phyloP scores from a whole-genome alignment of 2,888 invertebrate species.

The Poecilus cupreus region DNA sequence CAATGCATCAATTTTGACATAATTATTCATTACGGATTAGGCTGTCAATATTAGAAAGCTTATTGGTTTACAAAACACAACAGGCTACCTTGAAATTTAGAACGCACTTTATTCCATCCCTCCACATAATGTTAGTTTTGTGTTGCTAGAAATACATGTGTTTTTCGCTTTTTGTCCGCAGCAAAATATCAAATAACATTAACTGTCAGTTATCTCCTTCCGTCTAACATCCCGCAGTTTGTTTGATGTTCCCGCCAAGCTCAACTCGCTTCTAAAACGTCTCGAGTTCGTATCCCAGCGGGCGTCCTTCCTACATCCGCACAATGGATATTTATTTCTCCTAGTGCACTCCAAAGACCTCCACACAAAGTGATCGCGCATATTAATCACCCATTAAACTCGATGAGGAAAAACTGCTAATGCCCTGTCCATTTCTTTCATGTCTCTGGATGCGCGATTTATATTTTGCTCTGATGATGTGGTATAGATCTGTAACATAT shows the following conservation, averaged over 20 bases:
- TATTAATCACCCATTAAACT: conserved; percentile 39
- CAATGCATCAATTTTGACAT: conserved; percentile 33
- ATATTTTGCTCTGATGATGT: conserved; percentile 7
- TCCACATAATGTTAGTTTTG: too few species aligned
- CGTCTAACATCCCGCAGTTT: conserved; percentile 6
- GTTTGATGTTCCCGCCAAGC: conserved; percentile 35
- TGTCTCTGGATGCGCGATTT: conserved; percentile 31
- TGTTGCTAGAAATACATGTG: too few species aligned
- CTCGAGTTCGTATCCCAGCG: conserved; percentile 50
- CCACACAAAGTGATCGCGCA: conserved; percentile 23
- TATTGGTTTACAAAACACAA: background rate
- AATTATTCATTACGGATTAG: conserved; percentile 7
- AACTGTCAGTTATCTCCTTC: background rate
- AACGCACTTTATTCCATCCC: too few species aligned
- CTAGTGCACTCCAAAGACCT: conserved; percentile 38
- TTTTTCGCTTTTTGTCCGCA: background rate
- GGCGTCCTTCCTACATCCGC: conserved; percentile 17
- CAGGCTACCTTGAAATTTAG: conserved; percentile 5
- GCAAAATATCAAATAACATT: background rate
- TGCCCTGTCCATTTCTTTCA: conserved; percentile 33
- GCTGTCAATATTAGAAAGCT: background rate
- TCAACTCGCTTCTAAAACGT: background rate
- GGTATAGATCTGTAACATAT: conserved; percentile 13
- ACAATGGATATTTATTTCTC: conserved; percentile 29
- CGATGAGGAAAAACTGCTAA: background rate